A percentile compares a stretch with the other conserved stretches of the same genome.
These are phyloP conservation scores for Xiphorhynchus elegans DNA, from an alignment of 2,113 vertebrate genomes.

Conservation along the genomic window DNA sequence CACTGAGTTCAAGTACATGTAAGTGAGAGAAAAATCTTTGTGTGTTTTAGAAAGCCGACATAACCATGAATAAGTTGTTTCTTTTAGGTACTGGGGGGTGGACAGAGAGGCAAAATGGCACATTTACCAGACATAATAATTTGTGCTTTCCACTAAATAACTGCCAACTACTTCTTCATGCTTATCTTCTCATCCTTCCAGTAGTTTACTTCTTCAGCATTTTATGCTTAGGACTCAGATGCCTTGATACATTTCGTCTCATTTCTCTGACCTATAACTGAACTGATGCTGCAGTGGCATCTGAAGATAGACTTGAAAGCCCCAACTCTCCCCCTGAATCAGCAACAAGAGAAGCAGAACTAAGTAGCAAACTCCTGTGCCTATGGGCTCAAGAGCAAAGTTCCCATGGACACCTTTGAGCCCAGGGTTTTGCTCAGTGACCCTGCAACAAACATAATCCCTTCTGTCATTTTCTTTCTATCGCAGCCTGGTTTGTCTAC, in stretches of 20 bases:
- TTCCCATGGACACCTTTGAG: neutral
- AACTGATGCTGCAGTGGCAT: neutral
- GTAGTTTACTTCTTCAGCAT: neutral
- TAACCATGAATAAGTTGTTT: neutral
- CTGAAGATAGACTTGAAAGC: neutral
- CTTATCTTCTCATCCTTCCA: neutral
- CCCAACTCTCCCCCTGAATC: accelerated
- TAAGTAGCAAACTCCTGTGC: neutral
- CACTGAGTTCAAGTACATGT: neutral
- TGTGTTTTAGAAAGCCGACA: neutral
- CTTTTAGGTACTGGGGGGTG: neutral
- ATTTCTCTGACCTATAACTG: neutral
- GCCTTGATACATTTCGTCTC: neutral
- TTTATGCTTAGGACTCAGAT: neutral
- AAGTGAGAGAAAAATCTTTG: neutral
- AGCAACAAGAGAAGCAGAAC: neutral
- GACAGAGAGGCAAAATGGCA: neutral
- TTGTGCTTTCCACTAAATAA: neutral
- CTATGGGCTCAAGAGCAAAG: neutral
- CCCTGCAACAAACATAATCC: neutral
- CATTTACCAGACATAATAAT: neutral
- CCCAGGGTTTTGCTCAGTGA: slow-evolving; percentile 1
- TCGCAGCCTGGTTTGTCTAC: neutral
- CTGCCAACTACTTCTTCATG: neutral
- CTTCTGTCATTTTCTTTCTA: slow-evolving; percentile 22